A percentile compares a stretch with the other conserved stretches of the same genome.
These are phyloP conservation scores for Dynastes tityus DNA, from an alignment of 2,888 invertebrate genomes.

Conservation along the genomic window DNA sequence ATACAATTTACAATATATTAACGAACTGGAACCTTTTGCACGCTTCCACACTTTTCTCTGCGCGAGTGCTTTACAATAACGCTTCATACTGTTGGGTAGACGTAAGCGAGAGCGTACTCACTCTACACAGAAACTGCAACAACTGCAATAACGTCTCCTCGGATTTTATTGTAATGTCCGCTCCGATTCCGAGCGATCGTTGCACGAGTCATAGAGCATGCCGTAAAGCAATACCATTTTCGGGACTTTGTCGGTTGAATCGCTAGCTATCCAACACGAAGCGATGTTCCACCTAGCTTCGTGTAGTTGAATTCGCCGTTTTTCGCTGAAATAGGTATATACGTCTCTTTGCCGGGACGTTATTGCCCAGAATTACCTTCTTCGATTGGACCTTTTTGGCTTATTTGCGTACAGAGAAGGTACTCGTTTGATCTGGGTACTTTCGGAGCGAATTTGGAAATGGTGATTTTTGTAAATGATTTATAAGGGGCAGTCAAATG, in stretches of 20 bases:
- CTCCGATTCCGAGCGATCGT: constrained; percentile 41
- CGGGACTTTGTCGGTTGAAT: constrained; percentile 16
- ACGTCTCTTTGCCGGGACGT: too few relatives aligned
- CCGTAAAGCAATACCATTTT: constrained; percentile 29
- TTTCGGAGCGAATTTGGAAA: too few relatives aligned
- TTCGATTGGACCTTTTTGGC: constrained; percentile 53
- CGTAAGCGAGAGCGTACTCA: constrained; percentile 14
- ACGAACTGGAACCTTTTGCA: too few relatives aligned
- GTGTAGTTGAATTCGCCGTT: constrained; percentile 35
- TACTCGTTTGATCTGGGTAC: too few relatives aligned
- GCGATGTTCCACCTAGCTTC: constrained; percentile 50
- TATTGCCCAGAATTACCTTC: not conserved
- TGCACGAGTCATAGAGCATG: constrained; percentile 46
- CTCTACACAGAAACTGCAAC: constrained; percentile 12
- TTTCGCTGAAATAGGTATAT: not conserved
- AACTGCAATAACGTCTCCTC: constrained; percentile 28
- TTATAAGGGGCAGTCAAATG: too few relatives aligned
- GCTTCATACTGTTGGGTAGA: not conserved
- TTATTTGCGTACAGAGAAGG: not conserved
- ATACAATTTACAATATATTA: too few relatives aligned
- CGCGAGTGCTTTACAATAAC: too few relatives aligned
- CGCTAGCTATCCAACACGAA: constrained; percentile 39
- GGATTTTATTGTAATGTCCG: constrained; percentile 31
- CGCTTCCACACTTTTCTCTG: too few relatives aligned
- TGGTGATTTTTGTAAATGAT: too few relatives aligned